Conservation (phyloP, 2,888 invertebrate species). For the Agrotis puta region DNA sequence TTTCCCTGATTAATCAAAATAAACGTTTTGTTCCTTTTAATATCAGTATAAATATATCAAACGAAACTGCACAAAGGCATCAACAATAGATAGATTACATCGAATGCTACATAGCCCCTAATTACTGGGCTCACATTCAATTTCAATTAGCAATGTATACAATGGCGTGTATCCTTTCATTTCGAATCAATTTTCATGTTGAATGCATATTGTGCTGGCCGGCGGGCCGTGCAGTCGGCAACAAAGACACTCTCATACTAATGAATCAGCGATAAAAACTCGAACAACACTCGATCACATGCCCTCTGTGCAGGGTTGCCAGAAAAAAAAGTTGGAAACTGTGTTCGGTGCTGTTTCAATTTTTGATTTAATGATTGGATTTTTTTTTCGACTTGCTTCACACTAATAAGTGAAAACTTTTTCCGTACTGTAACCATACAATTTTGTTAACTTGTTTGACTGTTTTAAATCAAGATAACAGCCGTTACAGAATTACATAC, state of each 20-base stretch:
- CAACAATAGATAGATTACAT: conserved; percentile 53
- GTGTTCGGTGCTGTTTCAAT: background rate
- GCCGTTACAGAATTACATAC: too few relatives aligned
- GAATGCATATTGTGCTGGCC: conserved; percentile 77
- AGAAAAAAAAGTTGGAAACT: conserved; percentile 19
- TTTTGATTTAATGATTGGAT: background rate
- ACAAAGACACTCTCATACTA: conserved; percentile 90
- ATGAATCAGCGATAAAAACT: conserved; percentile 90
- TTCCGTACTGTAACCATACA: background rate
- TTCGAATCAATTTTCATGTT: conserved; percentile 83
- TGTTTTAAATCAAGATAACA: background rate
- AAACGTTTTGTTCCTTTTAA: background rate
- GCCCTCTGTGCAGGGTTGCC: conserved; percentile 80
- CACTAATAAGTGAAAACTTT: background rate
- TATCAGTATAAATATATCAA: conserved; percentile 10
- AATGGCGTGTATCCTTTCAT: conserved; percentile 77
- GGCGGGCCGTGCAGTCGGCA: conserved; percentile 72
- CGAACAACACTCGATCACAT: conserved; percentile 88
- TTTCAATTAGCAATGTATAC: conserved; percentile 71
- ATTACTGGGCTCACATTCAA: conserved; percentile 59
- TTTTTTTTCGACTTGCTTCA: background rate
- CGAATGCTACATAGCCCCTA: conserved; percentile 51
- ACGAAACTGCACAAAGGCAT: conserved; percentile 17
- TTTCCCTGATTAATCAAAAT: conserved; percentile 9
- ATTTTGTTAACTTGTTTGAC: too few relatives aligned